Percentiles rank a stretch among this genome's conserved stretches.
phyloP scores from a whole-genome alignment of 2,797 vertebrate species.

The Bufotes viridis region DNA sequence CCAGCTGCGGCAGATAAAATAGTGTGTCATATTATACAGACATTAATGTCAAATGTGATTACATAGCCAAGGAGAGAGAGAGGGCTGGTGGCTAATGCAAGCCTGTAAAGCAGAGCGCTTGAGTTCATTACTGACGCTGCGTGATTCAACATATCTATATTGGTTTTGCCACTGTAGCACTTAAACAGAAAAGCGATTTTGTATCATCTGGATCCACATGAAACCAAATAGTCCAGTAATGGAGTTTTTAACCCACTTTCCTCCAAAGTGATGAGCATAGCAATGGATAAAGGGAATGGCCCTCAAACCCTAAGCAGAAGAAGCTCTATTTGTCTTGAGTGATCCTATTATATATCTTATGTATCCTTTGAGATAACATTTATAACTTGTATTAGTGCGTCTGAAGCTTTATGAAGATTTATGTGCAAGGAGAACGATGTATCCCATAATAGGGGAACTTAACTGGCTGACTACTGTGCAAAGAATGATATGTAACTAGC shows the following conservation, averaged over 20 bases:
- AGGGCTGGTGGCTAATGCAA: constrained; percentile 47
- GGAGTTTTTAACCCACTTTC: constrained; percentile 50
- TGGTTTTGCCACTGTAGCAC: constrained; percentile 52
- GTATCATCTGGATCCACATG: constrained; percentile 41
- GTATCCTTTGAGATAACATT: neutral
- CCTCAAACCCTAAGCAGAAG: neutral
- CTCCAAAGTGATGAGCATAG: constrained; percentile 19
- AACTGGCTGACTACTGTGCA: neutral
- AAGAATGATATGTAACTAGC: neutral
- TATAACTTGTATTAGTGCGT: neutral
- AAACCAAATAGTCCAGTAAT: constrained; percentile 49
- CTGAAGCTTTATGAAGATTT: neutral
- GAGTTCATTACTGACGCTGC: constrained; percentile 58
- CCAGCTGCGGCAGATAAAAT: constrained; percentile 65
- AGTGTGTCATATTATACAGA: constrained; percentile 39
- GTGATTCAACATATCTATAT: constrained; percentile 50
- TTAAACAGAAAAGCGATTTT: constrained; percentile 55
- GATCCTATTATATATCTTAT: neutral
- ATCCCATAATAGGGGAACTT: neutral
- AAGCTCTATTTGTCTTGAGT: constrained; percentile 5
- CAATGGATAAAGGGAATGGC: neutral
- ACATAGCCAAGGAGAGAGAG: constrained; percentile 50
- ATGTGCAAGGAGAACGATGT: neutral
- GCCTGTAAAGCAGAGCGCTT: constrained; percentile 41
- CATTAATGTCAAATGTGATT: constrained; percentile 51